Percentiles rank a stretch among this genome's conserved stretches.
Conservation (phyloP, 2,888 invertebrate genomes). For the Acanthacorydalis orientalis region DNA sequence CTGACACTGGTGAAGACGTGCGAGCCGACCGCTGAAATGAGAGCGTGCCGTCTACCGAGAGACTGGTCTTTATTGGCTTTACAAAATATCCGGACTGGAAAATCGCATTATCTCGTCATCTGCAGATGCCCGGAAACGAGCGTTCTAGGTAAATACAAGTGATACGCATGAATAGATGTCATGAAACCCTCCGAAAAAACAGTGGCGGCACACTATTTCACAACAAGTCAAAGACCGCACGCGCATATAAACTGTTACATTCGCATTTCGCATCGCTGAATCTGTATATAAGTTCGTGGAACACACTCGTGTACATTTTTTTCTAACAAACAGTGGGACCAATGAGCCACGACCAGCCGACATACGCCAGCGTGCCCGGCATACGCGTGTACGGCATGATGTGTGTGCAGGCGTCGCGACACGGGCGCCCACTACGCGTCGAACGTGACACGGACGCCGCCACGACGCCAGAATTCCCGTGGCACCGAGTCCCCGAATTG, state of each 20-base stretch:
- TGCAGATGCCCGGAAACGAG: slow-evolving; percentile 77
- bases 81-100: slow-evolving; percentile 83
- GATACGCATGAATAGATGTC: too few relatives aligned
- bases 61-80: slow-evolving; percentile 85
- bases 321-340: slow-evolving; percentile 42
- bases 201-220: background rate
- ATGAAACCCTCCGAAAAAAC: too few relatives aligned
- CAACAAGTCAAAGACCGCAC: too few relatives aligned
- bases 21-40: slow-evolving; percentile 81
- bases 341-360: slow-evolving; percentile 85
- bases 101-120: slow-evolving; percentile 84
- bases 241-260: too few relatives aligned
- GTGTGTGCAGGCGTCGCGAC: slow-evolving; percentile 44
- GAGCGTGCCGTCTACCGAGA: slow-evolving; percentile 71
- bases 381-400: slow-evolving; percentile 91
- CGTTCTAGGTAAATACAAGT: slow-evolving; percentile 55
- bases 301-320: background rate
- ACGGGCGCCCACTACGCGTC: slow-evolving; percentile 27
- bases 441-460: slow-evolving; percentile 25
- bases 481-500: slow-evolving; percentile 58
- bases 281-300: too few relatives aligned
- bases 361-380: slow-evolving; percentile 84
- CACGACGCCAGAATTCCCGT: slow-evolving; percentile 52
- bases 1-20: slow-evolving; percentile 85
- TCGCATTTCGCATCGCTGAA: too few relatives aligned